Percentiles rank a stretch among this genome's conserved stretches.
Conservation (phyloP, 2,113 vertebrate species). For the Neolamprologus falcicula region DNA sequence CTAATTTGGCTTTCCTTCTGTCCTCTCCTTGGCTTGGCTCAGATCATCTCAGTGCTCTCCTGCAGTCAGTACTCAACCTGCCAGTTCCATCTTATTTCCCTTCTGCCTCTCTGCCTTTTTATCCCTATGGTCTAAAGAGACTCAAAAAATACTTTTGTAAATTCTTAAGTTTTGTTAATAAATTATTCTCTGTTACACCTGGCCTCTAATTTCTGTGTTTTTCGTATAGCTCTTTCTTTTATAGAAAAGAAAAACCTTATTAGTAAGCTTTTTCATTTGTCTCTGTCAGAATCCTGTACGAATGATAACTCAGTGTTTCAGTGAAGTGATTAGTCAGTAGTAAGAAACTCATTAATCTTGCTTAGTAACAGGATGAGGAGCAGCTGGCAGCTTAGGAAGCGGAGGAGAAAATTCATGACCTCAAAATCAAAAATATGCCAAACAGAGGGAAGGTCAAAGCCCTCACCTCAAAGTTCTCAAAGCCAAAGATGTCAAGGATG, state of each 20-base stretch:
- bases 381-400: background rate
- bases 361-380: background rate
- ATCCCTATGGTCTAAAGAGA: background rate
- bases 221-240: background rate
- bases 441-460: background rate
- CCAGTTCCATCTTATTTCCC: background rate
- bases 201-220: background rate
- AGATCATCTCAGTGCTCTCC: background rate
- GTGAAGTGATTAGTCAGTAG: background rate
- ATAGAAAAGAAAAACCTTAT: background rate
- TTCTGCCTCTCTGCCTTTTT: background rate
- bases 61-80: background rate
- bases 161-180: background rate
- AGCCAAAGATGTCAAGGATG: conserved; percentile 92
- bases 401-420: background rate
- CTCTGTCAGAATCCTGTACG: background rate
- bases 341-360: background rate
- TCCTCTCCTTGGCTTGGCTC: background rate
- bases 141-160: background rate
- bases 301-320: background rate
- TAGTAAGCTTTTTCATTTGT: background rate
- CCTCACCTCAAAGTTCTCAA: conserved; percentile 88
- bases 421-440: background rate
- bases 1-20: background rate
- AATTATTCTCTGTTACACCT: background rate